Evolutionary conservation across 2,797 vertebrate species (phyloP).

Genomic region (Bucorvus abyssinicus): DNA sequence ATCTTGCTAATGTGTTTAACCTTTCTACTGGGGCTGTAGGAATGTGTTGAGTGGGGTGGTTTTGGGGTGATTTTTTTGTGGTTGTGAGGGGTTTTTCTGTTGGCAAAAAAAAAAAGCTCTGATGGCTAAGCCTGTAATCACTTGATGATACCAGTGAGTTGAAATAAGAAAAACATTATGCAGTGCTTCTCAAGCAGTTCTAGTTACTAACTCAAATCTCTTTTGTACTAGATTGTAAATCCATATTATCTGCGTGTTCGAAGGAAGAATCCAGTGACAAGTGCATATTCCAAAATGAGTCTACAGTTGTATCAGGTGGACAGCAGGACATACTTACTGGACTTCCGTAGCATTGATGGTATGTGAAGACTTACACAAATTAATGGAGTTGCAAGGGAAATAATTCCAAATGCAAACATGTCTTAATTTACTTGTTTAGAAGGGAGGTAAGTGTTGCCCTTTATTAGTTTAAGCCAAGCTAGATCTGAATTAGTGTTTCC

Average conservation of each 20-base stretch:
- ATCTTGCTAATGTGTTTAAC: neutral
- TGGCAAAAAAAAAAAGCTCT: neutral
- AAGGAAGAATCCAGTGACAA: slow-evolving; percentile 94
- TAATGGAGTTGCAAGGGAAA: neutral
- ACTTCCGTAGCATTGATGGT: slow-evolving; percentile 99
- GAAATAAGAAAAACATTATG: neutral
- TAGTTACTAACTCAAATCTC: slow-evolving; percentile 21
- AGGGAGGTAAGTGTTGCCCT: neutral
- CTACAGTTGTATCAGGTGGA: slow-evolving; percentile 98
- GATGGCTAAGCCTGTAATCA: neutral
- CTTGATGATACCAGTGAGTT: neutral
- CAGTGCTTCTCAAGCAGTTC: neutral
- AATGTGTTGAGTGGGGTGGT: too few species aligned
- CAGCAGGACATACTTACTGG: slow-evolving; percentile 95
- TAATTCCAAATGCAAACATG: neutral
- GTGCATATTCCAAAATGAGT: slow-evolving; percentile 97
- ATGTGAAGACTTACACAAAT: slow-evolving; percentile 46
- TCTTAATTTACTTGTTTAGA: neutral
- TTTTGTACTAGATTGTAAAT: slow-evolving; percentile 87
- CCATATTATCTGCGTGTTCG: slow-evolving; percentile 95
- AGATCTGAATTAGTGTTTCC: neutral
- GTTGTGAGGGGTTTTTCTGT: too few species aligned
- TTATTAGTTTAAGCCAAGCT: neutral
- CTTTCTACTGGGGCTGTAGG: neutral
- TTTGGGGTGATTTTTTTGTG: too few species aligned